phyloP scores from a whole-genome alignment of 1,140 invertebrate species.

The Vanessa atalanta region DNA sequence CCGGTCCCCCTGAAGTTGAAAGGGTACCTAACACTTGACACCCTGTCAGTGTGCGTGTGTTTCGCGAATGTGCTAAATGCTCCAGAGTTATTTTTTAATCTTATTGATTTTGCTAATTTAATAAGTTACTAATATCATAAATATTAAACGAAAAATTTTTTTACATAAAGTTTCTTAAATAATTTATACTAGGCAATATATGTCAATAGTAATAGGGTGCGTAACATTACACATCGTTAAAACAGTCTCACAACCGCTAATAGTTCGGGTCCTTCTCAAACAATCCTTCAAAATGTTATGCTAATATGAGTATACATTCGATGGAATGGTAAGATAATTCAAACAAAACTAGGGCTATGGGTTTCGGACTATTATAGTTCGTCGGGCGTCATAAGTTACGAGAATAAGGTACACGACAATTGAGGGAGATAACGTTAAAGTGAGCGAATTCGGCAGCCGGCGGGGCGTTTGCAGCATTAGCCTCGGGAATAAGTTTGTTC shows the following conservation, averaged over 20 bases:
- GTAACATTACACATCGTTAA: constrained; percentile 45
- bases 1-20: not conserved
- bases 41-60: not conserved
- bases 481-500: constrained; percentile 77
- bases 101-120: not conserved
- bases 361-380: constrained; percentile 54
- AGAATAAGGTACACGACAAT: constrained; percentile 54
- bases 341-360: constrained; percentile 69
- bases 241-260: constrained; percentile 48
- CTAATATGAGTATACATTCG: constrained; percentile 64
- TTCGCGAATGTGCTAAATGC: not conserved
- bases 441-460: constrained; percentile 65
- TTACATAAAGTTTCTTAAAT: too few species aligned
- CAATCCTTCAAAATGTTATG: constrained; percentile 55
- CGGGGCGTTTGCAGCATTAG: constrained; percentile 67
- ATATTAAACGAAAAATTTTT: too few species aligned
- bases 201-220: too few species aligned
- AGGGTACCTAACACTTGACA: constrained; percentile 8
- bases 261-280: constrained; percentile 66
- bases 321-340: constrained; percentile 60
- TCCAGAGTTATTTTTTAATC: not conserved
- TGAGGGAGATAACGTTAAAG: constrained; percentile 63
- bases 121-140: too few species aligned
- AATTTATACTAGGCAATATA: too few species aligned
- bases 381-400: constrained; percentile 19